Evolutionary conservation across 2,888 invertebrate species (phyloP).

Genomic region (Scaptomyza polygonia): DNA sequence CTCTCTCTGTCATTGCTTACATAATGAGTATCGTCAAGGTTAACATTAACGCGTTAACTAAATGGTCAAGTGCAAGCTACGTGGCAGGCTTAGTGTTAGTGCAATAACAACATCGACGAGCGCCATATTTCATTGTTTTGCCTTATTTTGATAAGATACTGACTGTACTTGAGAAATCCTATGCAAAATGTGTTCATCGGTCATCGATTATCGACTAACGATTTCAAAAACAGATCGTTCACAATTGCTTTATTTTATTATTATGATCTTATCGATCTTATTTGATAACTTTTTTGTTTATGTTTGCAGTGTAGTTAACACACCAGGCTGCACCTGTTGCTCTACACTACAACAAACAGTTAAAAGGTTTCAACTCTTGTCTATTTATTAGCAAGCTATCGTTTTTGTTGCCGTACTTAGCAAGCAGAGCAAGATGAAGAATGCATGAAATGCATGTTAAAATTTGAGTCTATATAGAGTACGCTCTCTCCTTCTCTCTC

Average conservation of each 20-base stretch:
- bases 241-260: too few relatives aligned
- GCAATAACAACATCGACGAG: not conserved
- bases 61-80: slow-evolving; percentile 49
- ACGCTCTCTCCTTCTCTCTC: not conserved
- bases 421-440: slow-evolving; percentile 9
- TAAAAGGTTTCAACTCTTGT: too few relatives aligned
- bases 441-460: slow-evolving; percentile 12
- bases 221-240: too few relatives aligned
- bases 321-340: slow-evolving; percentile 48
- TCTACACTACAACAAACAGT: slow-evolving; percentile 28
- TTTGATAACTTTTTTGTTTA: not conserved
- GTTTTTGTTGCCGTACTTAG: slow-evolving; percentile 13
- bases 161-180: slow-evolving; percentile 1
- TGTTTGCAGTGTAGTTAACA: not conserved
- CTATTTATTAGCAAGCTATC: slow-evolving; percentile 1
- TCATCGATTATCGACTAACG: too few relatives aligned
- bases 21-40: slow-evolving; percentile 52
- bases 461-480: slow-evolving; percentile 25
- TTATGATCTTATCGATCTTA: too few relatives aligned
- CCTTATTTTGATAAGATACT: slow-evolving; percentile 33
- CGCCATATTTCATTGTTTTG: slow-evolving; percentile 3
- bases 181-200: not conserved
- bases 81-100: slow-evolving; percentile 38
- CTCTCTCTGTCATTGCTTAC: slow-evolving; percentile 20
- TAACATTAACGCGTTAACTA: slow-evolving; percentile 35